A percentile compares a stretch with the other conserved stretches of the same genome.
Conservation (phyloP, 2,888 invertebrate genomes). For the Poecilus cupreus region DNA sequence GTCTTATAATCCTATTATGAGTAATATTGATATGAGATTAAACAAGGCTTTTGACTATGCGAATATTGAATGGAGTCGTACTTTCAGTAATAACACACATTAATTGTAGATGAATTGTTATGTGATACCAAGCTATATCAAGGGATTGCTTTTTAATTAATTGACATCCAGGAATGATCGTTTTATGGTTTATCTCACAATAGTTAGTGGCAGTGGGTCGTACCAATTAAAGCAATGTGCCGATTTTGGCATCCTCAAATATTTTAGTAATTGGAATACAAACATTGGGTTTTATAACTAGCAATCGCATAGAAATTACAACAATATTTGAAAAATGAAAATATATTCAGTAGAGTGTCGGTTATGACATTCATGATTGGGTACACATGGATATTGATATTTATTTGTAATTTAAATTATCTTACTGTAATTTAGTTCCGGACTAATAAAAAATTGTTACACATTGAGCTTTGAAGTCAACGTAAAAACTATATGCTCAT, state of each 20-base stretch:
- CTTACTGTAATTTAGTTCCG: neutral
- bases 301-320: too few relatives aligned
- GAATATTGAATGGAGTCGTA: neutral
- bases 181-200: slow-evolving; percentile 32
- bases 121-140: neutral
- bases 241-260: neutral
- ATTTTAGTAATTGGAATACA: too few relatives aligned
- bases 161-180: slow-evolving; percentile 19
- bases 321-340: too few relatives aligned
- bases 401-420: neutral
- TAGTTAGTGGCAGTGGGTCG: neutral
- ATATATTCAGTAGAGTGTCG: too few relatives aligned
- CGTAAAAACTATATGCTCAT: neutral
- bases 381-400: too few relatives aligned
- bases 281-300: too few relatives aligned
- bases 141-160: slow-evolving; percentile 47
- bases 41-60: too few relatives aligned
- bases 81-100: neutral
- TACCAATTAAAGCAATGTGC: neutral
- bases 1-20: too few relatives aligned
- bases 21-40: too few relatives aligned
- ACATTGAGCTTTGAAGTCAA: neutral
- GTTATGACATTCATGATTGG: too few relatives aligned
- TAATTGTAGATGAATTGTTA: neutral
- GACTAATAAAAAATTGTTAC: neutral